Conservation (phyloP, 2,797 vertebrate genomes). For the Oreortyx pictus region DNA sequence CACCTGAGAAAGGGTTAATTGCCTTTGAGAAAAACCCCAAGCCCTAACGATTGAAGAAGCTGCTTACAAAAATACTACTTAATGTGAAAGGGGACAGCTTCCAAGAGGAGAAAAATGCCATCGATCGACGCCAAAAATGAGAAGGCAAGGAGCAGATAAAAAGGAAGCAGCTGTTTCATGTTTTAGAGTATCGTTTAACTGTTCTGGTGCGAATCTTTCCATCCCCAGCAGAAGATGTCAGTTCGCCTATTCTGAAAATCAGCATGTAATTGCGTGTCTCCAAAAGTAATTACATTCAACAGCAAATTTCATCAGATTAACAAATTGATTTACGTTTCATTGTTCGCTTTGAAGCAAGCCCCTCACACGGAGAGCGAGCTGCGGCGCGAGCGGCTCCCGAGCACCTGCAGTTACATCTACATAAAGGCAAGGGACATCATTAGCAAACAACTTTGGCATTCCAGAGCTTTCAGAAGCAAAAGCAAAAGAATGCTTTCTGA, state of each 20-base stretch:
- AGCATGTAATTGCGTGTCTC: constrained; percentile 54
- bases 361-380: neutral
- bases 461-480: neutral
- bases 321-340: constrained; percentile 60
- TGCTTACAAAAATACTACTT: constrained; percentile 24
- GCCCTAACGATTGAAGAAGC: neutral
- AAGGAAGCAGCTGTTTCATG: constrained; percentile 65
- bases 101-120: constrained; percentile 47
- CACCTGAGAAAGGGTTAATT: neutral
- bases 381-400: neutral
- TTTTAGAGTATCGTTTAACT: constrained; percentile 52
- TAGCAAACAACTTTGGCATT: constrained; percentile 16
- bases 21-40: neutral
- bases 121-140: constrained; percentile 30
- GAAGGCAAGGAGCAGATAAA: constrained; percentile 48
- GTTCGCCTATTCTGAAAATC: constrained; percentile 41
- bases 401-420: neutral
- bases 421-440: constrained; percentile 36
- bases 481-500: neutral
- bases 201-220: constrained; percentile 35
- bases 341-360: neutral
- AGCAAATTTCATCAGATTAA: constrained; percentile 69
- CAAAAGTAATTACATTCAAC: constrained; percentile 67
- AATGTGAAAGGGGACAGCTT: constrained; percentile 7
- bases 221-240: constrained; percentile 49